phyloP scores from a whole-genome alignment of 2,888 invertebrate genomes.

The Ariolimax columbianus region DNA sequence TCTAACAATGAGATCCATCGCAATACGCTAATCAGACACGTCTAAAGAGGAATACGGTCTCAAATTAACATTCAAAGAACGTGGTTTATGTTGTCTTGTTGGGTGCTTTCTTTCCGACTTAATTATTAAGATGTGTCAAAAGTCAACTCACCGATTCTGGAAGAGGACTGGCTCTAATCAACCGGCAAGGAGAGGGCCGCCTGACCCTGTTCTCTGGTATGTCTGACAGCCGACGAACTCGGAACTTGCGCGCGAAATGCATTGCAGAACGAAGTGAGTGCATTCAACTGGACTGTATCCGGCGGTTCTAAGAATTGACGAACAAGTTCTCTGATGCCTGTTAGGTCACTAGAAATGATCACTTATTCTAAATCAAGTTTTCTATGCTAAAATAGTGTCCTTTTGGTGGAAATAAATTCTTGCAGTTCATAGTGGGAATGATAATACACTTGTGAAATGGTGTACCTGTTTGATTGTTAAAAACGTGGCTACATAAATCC shows the following conservation, averaged over 20 bases:
- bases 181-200: slow-evolving; percentile 24
- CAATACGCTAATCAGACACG: too few relatives aligned
- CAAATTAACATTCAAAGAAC: too few relatives aligned
- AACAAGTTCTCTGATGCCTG: neutral
- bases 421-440: too few relatives aligned
- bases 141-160: slow-evolving; percentile 10
- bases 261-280: slow-evolving; percentile 28
- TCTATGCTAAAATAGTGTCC: too few relatives aligned
- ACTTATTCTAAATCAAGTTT: neutral
- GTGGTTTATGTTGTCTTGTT: too few relatives aligned
- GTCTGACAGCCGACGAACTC: slow-evolving; percentile 46
- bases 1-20: too few relatives aligned
- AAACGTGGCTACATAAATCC: too few relatives aligned
- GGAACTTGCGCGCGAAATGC: slow-evolving; percentile 50
- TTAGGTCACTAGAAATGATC: neutral
- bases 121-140: too few relatives aligned
- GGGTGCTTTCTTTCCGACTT: neutral
- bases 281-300: neutral
- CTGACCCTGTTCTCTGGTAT: slow-evolving; percentile 41
- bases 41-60: too few relatives aligned
- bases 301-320: neutral
- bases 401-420: too few relatives aligned
- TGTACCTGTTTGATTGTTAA: too few relatives aligned
- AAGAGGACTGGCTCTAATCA: slow-evolving; percentile 35
- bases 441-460: too few relatives aligned